These are phyloP conservation scores for Tyrannus savana DNA, from an alignment of 2,113 vertebrate genomes.

Conservation along the genomic window DNA sequence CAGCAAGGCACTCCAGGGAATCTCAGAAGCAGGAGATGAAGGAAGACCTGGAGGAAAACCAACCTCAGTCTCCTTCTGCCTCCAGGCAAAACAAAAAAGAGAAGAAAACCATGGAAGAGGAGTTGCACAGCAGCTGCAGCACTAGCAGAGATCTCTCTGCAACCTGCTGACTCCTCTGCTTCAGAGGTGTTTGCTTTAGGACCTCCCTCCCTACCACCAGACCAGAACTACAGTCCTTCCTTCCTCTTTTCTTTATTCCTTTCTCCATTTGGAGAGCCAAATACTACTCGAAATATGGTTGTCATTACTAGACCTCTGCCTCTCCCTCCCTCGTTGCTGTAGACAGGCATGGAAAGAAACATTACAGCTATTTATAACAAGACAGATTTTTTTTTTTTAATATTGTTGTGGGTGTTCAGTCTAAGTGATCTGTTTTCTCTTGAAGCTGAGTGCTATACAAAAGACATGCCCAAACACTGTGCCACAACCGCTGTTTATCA, in stretches of 20 bases:
- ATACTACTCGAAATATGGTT: neutral
- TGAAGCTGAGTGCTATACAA: neutral
- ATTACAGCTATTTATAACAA: neutral
- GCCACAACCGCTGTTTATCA: neutral
- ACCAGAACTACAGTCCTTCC: neutral
- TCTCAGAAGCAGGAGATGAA: neutral
- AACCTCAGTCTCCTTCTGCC: neutral
- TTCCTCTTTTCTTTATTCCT: neutral
- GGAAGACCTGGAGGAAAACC: neutral
- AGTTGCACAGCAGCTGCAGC: neutral
- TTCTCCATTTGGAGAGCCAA: neutral
- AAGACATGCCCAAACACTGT: neutral
- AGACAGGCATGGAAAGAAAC: neutral
- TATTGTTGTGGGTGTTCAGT: neutral
- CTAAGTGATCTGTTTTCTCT: neutral
- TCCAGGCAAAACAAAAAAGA: neutral
- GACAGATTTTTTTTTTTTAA: neutral
- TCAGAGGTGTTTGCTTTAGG: neutral
- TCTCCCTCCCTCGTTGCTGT: neutral
- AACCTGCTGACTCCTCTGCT: fast-evolving
- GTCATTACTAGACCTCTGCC: neutral
- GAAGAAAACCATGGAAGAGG: neutral
- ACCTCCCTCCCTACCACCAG: neutral
- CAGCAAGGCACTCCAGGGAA: neutral
- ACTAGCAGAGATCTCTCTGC: neutral